Conservation (phyloP, 2,797 vertebrate genomes). For the Peromyscus nudipes region DNA sequence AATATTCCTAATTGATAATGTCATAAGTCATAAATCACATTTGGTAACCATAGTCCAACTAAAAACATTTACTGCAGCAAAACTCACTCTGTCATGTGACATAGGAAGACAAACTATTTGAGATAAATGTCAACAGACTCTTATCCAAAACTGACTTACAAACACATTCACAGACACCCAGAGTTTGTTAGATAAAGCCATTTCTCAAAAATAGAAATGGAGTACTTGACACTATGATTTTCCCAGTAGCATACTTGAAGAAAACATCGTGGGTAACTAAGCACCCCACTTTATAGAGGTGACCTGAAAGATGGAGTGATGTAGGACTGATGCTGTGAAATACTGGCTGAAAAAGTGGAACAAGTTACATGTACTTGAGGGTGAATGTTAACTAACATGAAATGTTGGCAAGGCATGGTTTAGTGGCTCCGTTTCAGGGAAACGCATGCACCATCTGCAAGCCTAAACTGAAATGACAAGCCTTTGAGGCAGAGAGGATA, state of each 20-base stretch:
- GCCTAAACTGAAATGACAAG: constrained; percentile 78
- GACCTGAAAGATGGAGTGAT: neutral
- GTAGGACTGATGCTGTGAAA: neutral
- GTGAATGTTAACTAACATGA: constrained; percentile 72
- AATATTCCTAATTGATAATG: neutral
- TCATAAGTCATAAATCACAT: neutral
- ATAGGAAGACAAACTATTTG: constrained; percentile 33
- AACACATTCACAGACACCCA: neutral
- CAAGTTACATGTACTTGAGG: neutral
- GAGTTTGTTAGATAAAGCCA: neutral
- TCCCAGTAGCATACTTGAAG: neutral
- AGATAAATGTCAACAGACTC: constrained; percentile 12
- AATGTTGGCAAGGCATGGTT: neutral
- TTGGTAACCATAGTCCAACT: neutral
- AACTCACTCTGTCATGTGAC: neutral
- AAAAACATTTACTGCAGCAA: neutral
- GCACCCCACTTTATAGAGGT: neutral
- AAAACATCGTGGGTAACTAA: neutral
- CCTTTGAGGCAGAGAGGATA: constrained; percentile 71
- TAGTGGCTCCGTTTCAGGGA: constrained; percentile 61
- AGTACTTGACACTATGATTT: constrained; percentile 19
- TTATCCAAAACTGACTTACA: neutral
- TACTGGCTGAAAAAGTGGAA: neutral
- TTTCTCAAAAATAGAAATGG: constrained; percentile 56
- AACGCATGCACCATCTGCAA: constrained; percentile 72